Evolutionary conservation across 2,888 invertebrate genomes (phyloP).

Genomic region (Lacanobia oleracea): DNA sequence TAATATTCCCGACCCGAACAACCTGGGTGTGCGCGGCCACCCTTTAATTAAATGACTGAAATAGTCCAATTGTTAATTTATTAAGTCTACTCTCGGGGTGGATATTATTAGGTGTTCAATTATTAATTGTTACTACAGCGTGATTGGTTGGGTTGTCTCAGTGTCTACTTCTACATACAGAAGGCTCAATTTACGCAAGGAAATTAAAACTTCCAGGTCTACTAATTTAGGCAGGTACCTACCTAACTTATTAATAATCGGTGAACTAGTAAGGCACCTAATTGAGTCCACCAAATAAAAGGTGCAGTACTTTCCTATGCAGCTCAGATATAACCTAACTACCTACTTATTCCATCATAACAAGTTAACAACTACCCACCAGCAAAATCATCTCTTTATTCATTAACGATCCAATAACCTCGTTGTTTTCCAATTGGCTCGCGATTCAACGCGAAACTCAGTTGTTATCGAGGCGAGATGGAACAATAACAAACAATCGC

Average conservation of each 20-base stretch:
- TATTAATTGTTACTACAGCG: slow-evolving; percentile 66
- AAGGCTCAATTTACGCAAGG: not conserved
- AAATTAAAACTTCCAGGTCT: not conserved
- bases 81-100: slow-evolving; percentile 74
- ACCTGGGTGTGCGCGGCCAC: slow-evolving; percentile 82
- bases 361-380: slow-evolving; percentile 21
- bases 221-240: not conserved
- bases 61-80: slow-evolving; percentile 88
- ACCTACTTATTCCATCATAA: not conserved
- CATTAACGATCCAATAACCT: slow-evolving; percentile 61
- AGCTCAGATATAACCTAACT: not conserved
- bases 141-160: slow-evolving; percentile 29
- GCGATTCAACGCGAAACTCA: slow-evolving; percentile 70
- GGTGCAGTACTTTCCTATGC: not conserved
- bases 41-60: slow-evolving; percentile 89
- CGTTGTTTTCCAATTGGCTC: slow-evolving; percentile 63
- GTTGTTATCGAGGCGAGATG: slow-evolving; percentile 72
- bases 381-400: slow-evolving; percentile 31
- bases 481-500: slow-evolving; percentile 81
- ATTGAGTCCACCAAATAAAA: not conserved
- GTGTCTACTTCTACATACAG: not conserved
- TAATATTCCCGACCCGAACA: slow-evolving; percentile 88
- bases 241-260: no score
- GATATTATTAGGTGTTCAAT: slow-evolving; percentile 76
- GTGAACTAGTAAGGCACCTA: not conserved